These are phyloP conservation scores for Magallana nippona DNA, from an alignment of 2,888 invertebrate species.

Conservation along the genomic window DNA sequence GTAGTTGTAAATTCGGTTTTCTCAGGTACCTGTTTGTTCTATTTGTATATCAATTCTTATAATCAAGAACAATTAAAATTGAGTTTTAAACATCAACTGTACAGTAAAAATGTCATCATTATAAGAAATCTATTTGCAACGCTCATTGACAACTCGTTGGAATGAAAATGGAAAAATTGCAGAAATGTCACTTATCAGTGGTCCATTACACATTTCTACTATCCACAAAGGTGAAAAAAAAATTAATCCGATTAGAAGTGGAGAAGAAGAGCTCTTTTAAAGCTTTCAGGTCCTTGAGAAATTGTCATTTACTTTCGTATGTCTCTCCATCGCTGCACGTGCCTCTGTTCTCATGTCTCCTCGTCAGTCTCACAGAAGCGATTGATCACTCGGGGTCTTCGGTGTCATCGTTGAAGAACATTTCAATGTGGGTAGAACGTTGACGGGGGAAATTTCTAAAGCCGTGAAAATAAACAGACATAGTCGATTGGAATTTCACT, in stretches of 20 bases:
- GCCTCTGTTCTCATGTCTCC: constrained; percentile 11
- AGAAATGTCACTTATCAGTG: constrained; percentile 2
- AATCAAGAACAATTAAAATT: background rate
- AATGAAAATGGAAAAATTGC: constrained; percentile 26
- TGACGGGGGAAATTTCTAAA: background rate
- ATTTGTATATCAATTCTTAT: background rate
- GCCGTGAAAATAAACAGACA: constrained; percentile 22
- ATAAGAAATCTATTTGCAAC: background rate
- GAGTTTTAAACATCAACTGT: background rate
- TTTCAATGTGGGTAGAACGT: background rate
- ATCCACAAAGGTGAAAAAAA: background rate
- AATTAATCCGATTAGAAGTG: constrained; percentile 26
- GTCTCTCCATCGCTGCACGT: constrained; percentile 32
- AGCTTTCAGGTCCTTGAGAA: constrained; percentile 32
- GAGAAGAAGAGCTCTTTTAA: constrained; percentile 33
- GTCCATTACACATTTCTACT: constrained; percentile 21
- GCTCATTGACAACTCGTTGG: background rate
- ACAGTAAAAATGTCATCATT: too few relatives aligned
- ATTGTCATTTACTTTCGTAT: constrained; percentile 3
- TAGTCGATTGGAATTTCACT: constrained; percentile 10
- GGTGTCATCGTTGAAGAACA: constrained; percentile 21
- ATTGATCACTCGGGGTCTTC: constrained; percentile 13
- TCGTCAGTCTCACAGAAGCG: background rate
- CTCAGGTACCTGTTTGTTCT: background rate
- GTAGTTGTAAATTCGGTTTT: background rate